A percentile compares a stretch with the other conserved stretches of the same genome.
These are phyloP conservation scores for Rhinella marina DNA, from an alignment of 2,797 vertebrate species.

Conservation along the genomic window DNA sequence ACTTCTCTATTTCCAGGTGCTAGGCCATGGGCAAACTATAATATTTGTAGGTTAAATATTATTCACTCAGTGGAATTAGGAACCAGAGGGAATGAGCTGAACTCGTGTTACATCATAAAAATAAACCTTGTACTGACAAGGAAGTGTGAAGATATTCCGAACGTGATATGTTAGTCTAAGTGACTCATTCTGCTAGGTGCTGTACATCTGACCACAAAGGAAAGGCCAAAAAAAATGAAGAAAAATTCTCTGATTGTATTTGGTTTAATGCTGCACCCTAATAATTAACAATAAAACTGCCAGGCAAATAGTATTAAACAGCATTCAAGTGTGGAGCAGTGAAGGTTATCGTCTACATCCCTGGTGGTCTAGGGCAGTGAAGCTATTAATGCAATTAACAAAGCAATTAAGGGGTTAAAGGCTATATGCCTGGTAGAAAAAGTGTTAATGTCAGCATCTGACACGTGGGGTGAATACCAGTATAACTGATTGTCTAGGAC, in stretches of 20 bases:
- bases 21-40: neutral
- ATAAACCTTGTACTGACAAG: neutral
- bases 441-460: too few species aligned
- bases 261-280: too few species aligned
- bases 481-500: too few species aligned
- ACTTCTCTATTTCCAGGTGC: slow-evolving; percentile 18
- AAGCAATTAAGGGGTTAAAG: too few species aligned
- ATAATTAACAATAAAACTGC: too few species aligned
- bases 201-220: neutral
- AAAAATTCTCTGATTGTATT: neutral
- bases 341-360: too few species aligned
- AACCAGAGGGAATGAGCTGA: neutral
- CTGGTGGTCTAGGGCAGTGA: too few species aligned
- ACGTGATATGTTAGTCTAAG: neutral
- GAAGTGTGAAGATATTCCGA: neutral
- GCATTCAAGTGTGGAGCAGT: too few species aligned
- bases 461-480: too few species aligned
- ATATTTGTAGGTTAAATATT: slow-evolving; percentile 21
- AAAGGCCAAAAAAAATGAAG: neutral
- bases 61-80: neutral
- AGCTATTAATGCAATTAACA: too few species aligned
- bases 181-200: neutral
- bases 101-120: slow-evolving; percentile 32
- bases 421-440: too few species aligned
- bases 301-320: too few species aligned